Conservation (phyloP, 2,113 vertebrate species). For the Heterotilapia buettikoferi region DNA sequence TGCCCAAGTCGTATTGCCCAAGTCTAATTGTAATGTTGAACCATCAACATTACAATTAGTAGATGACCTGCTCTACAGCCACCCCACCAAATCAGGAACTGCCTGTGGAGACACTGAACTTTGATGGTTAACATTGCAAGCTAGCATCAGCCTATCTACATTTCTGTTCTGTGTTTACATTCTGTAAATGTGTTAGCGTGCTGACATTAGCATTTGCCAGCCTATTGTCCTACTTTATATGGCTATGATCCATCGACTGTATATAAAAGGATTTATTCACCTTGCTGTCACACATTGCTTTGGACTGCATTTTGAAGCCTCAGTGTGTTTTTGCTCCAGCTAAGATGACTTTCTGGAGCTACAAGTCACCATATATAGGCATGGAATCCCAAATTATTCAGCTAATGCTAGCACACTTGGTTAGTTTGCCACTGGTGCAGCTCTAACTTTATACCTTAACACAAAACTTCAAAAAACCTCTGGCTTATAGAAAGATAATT, state of each 20-base stretch:
- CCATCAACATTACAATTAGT: not conserved
- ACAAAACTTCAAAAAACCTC: not conserved
- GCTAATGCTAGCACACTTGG: not conserved
- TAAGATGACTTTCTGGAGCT: not conserved
- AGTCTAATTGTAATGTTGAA: not conserved
- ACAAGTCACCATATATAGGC: not conserved
- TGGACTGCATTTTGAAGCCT: not conserved
- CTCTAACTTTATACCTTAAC: not conserved
- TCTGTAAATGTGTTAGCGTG: not conserved
- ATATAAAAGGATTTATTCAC: not conserved
- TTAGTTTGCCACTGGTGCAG: not conserved
- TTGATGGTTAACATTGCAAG: not conserved
- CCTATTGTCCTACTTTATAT: not conserved
- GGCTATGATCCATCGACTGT: not conserved
- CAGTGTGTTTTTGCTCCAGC: not conserved
- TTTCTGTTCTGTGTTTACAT: not conserved
- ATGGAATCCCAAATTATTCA: not conserved
- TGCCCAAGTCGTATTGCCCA: no score
- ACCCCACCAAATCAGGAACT: not conserved
- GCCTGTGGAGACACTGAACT: not conserved
- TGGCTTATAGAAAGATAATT: not conserved
- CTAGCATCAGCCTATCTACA: accelerated
- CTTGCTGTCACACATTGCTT: not conserved
- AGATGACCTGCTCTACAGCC: not conserved
- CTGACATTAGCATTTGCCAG: not conserved